phyloP scores from a whole-genome alignment of 2,797 vertebrate genomes.

The Gymnothorax reevesii region DNA sequence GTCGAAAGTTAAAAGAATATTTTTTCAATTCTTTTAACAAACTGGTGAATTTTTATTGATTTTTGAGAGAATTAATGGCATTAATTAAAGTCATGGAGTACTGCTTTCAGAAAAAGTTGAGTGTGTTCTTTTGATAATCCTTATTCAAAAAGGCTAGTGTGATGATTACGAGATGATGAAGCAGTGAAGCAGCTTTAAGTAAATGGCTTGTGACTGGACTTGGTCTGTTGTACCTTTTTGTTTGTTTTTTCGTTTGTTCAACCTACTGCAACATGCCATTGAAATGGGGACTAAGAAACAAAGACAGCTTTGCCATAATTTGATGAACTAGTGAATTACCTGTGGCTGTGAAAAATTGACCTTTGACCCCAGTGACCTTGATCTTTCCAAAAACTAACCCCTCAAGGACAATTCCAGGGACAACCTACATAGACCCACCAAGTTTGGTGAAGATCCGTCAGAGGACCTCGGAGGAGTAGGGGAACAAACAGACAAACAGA shows the following conservation, averaged over 20 bases:
- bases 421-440: too few relatives aligned
- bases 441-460: too few relatives aligned
- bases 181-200: background rate
- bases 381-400: too few relatives aligned
- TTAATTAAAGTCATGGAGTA: background rate
- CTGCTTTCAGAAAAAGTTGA: background rate
- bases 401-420: too few relatives aligned
- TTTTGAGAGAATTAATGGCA: background rate
- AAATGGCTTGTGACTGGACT: background rate
- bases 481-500: too few relatives aligned
- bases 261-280: background rate
- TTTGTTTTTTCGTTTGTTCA: slow-evolving; percentile 6
- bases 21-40: too few relatives aligned
- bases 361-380: too few relatives aligned
- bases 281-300: background rate
- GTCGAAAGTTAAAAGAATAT: too few relatives aligned
- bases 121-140: background rate
- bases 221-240: slow-evolving; percentile 9
- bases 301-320: slow-evolving; percentile 8
- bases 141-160: background rate
- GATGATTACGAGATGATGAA: background rate
- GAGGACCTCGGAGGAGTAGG: too few relatives aligned
- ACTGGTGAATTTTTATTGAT: too few relatives aligned
- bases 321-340: too few relatives aligned
- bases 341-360: too few relatives aligned